These are phyloP conservation scores for Lipotes vexillifer DNA, from an alignment of 2,113 vertebrate species.

Conservation along the genomic window DNA sequence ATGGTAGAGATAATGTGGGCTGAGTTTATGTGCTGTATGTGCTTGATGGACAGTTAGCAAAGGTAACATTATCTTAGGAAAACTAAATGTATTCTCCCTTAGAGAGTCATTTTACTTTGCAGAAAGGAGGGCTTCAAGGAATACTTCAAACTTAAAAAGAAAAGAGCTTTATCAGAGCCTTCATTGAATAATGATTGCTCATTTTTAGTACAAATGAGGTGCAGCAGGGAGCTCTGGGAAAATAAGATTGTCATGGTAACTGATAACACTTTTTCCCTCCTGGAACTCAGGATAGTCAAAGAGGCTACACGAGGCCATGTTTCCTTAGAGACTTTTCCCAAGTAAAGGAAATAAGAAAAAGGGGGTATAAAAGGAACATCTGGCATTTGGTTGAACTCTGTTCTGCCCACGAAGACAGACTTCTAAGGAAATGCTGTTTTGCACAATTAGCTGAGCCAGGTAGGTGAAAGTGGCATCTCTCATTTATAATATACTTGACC, in stretches of 20 bases:
- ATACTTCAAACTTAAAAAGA: constrained; percentile 3
- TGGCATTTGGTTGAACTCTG: background rate
- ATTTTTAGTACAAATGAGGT: constrained; percentile 48
- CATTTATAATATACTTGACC: background rate
- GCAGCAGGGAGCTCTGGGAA: constrained; percentile 37
- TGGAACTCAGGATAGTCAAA: constrained; percentile 15
- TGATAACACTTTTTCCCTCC: background rate
- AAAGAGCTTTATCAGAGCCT: constrained; percentile 37
- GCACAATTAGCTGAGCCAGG: background rate
- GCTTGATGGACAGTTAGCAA: background rate
- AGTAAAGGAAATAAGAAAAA: constrained; percentile 3
- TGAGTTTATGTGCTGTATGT: background rate
- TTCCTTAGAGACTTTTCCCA: constrained; percentile 31
- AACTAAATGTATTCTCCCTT: background rate
- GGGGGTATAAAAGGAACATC: background rate
- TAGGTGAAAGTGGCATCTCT: background rate
- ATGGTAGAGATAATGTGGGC: background rate
- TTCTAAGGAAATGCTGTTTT: constrained; percentile 16
- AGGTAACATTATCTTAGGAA: background rate
- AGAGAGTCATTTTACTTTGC: background rate
- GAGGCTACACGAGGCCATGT: background rate
- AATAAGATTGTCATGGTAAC: constrained; percentile 50
- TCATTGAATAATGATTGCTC: constrained; percentile 19
- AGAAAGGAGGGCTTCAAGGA: background rate
- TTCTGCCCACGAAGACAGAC: background rate